Base-by-base conservation (phyloP, 2,113 vertebrate genomes). In the Polypterus bichir region DNA sequence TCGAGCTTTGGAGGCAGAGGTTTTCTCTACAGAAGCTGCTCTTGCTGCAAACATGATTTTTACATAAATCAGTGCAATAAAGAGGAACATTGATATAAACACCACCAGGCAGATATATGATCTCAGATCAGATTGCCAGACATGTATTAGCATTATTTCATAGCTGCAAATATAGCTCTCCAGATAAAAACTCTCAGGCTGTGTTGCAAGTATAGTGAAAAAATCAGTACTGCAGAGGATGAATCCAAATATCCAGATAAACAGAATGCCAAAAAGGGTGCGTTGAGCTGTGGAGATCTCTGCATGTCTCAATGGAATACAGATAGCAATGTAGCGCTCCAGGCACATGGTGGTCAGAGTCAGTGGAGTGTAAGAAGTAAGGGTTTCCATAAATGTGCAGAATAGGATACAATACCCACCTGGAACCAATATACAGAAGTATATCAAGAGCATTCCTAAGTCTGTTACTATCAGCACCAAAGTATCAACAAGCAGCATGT, bases 1-100 rank as follows among this genome's bases (percentile, higher is more conserved):
- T 6, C 73, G 69, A 1, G 79, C 76, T 64, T 74, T 83, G 10
- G 47, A 10, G 9, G 60, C 51, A 27, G 71, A 77, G 27, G 65
- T 67, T 48, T 62, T 73, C 3, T 53, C 45, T 9, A 52, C 47
- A 9, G 5, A 9, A 3, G 55, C 9, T 8, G 47, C 55, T 5
- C 4, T 9, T 4, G 64, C 59, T n/a, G 55, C 59, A 57, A 51
- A 1, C 57, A 65, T 61, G 4, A 65, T 47, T 46, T 10, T 52
- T 9, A 55, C 5, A 44, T 65, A 65, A 7, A 57, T 65, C 9
- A 44, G 54, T 1, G 48, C 1, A 4, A 65, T 59, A 5, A 65
- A 44, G 5, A 53, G 10, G 11, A 27, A 57, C 6, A 60, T 53
- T 53, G 49, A 4, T 44, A 48, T 9, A 44, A 65, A 65, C 27